These are phyloP conservation scores for Isichthys henryi DNA, from an alignment of 2,113 vertebrate species.

Conservation along the genomic window DNA sequence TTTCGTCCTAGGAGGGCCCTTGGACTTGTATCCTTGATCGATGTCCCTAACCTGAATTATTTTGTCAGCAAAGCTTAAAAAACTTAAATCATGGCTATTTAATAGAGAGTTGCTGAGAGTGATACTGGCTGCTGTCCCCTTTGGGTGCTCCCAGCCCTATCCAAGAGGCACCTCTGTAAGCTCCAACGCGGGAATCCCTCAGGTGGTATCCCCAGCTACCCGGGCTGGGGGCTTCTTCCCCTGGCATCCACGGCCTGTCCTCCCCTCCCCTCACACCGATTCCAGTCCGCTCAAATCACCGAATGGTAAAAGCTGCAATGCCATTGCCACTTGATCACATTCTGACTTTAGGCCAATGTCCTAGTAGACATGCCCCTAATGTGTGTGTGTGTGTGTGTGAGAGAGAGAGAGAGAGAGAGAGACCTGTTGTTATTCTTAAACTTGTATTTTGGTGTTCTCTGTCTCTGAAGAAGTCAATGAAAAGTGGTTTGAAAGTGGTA, in stretches of 20 bases:
- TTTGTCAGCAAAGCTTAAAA: neutral
- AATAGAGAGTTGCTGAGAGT: neutral
- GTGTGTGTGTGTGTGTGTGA: neutral
- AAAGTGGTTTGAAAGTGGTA: neutral
- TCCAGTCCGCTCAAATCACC: constrained; percentile 49
- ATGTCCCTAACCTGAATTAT: neutral
- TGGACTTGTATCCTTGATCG: neutral
- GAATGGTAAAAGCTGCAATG: constrained; percentile 31
- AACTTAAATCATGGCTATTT: neutral
- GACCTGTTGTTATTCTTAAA: constrained; percentile 13
- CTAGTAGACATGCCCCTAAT: neutral
- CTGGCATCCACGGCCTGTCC: neutral
- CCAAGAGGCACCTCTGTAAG: neutral
- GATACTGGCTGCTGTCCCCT: neutral
- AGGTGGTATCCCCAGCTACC: neutral
- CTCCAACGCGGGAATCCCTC: neutral
- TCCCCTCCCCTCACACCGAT: constrained; percentile 29
- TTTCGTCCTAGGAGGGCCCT: neutral
- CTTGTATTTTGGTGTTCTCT: neutral
- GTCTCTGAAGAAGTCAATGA: neutral
- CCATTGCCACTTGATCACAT: neutral
- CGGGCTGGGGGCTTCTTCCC: neutral
- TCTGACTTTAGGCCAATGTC: neutral
- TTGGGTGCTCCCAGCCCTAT: neutral
- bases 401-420: neutral